Conservation (phyloP, 2,113 vertebrate genomes). For the Fregetta grallaria region DNA sequence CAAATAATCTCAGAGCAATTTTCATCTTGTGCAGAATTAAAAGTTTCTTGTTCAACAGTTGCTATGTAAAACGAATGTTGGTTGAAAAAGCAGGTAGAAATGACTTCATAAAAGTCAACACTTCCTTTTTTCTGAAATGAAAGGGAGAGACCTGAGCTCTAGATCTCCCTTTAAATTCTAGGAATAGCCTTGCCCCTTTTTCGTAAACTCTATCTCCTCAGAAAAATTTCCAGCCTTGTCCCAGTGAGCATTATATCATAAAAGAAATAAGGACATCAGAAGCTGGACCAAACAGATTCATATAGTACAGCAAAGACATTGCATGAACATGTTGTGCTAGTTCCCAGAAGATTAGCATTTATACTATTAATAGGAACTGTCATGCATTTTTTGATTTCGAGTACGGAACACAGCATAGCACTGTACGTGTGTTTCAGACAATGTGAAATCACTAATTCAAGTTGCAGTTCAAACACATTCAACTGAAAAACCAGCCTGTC, state of each 20-base stretch:
- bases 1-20: not conserved
- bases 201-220: not conserved
- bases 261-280: not conserved
- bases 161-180: not conserved
- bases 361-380: not conserved
- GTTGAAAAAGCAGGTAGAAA: not conserved
- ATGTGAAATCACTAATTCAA: not conserved
- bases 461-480: not conserved
- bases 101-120: not conserved
- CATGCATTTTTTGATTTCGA: not conserved
- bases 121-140: not conserved
- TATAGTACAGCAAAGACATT: not conserved
- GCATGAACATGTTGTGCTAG: not conserved
- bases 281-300: not conserved
- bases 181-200: not conserved
- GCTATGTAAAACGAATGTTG: not conserved
- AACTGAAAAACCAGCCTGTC: not conserved
- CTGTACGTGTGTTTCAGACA: not conserved
- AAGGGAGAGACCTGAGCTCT: not conserved
- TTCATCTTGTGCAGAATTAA: not conserved
- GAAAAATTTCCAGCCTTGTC: not conserved
- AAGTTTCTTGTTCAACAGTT: not conserved
- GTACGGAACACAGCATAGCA: not conserved
- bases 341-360: not conserved
- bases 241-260: fast-evolving